Evolutionary conservation across 2,888 invertebrate species (phyloP).

Genomic region (Nephrotoma appendiculata): DNA sequence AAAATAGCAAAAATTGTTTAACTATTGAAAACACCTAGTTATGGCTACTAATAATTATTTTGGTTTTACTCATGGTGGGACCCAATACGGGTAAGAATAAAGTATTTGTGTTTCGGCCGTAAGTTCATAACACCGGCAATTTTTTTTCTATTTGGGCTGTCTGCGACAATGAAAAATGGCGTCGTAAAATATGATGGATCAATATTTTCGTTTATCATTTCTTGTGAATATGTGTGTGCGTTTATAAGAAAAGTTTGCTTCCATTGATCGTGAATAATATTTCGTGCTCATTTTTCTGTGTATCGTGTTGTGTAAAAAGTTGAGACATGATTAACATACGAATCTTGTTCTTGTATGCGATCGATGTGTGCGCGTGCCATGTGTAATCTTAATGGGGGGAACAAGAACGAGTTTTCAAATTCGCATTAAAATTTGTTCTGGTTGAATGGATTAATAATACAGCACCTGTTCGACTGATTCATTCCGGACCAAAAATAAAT

Average conservation of each 20-base stretch:
- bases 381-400: not conserved
- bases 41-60: constrained; percentile 92
- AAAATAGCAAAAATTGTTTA: not conserved
- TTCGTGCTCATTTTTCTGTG: not conserved
- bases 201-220: not conserved
- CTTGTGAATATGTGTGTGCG: not conserved
- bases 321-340: no score
- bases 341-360: not conserved
- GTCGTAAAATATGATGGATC: constrained; percentile 4
- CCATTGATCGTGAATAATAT: not conserved
- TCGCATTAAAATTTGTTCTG: not conserved
- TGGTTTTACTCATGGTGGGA: constrained; percentile 86
- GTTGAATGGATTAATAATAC: not conserved
- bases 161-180: constrained; percentile 1
- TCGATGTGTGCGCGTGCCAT: not conserved
- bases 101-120: not conserved
- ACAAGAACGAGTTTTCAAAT: not conserved
- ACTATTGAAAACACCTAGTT: not conserved
- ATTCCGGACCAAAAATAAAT: not conserved
- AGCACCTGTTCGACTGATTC: not conserved
- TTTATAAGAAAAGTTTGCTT: not conserved
- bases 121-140: constrained; percentile 3
- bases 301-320: no score
- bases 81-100: constrained; percentile 63
- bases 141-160: not conserved